A percentile compares a stretch with the other conserved stretches of the same genome.
Conservation (phyloP, 2,113 vertebrate genomes). For the Nansenia antarctica region DNA sequence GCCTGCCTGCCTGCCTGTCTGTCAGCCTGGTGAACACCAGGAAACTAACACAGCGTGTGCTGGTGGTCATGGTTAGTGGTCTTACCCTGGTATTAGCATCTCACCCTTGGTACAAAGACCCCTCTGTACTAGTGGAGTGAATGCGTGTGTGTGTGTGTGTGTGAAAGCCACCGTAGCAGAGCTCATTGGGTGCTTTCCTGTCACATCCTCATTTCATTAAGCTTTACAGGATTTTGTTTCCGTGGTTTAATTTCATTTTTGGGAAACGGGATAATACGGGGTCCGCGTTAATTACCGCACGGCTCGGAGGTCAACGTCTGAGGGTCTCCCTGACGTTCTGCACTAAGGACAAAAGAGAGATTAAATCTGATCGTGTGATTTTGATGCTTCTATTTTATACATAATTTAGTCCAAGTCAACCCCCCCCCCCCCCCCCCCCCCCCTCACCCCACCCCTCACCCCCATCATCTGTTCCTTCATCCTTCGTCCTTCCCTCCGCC, state of each 20-base stretch:
- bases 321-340: constrained; percentile 58
- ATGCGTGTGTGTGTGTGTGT: background rate
- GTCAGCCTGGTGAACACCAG: too few relatives aligned
- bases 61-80: constrained; percentile 24
- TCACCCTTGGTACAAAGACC: constrained; percentile 65
- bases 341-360: constrained; percentile 65
- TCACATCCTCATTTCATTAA: constrained; percentile 57
- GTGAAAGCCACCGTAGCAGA: constrained; percentile 11
- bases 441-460: background rate
- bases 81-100: constrained; percentile 51
- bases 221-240: constrained; percentile 47
- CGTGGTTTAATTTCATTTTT: constrained; percentile 66
- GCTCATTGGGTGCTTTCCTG: constrained; percentile 38
- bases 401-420: constrained; percentile 70
- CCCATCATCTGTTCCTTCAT: constrained; percentile 6
- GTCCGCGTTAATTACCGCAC: constrained; percentile 69
- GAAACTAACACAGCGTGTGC: constrained; percentile 60
- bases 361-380: constrained; percentile 69
- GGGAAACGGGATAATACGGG: constrained; percentile 50
- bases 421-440: constrained; percentile 14
- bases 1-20: too few relatives aligned
- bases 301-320: constrained; percentile 70
- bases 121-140: constrained; percentile 53
- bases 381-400: constrained; percentile 70
- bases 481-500: constrained; percentile 35